A percentile compares a stretch with the other conserved stretches of the same genome.
These are phyloP conservation scores for Macrosoma leucophasiata DNA, from an alignment of 2,888 invertebrate genomes.

Conservation along the genomic window DNA sequence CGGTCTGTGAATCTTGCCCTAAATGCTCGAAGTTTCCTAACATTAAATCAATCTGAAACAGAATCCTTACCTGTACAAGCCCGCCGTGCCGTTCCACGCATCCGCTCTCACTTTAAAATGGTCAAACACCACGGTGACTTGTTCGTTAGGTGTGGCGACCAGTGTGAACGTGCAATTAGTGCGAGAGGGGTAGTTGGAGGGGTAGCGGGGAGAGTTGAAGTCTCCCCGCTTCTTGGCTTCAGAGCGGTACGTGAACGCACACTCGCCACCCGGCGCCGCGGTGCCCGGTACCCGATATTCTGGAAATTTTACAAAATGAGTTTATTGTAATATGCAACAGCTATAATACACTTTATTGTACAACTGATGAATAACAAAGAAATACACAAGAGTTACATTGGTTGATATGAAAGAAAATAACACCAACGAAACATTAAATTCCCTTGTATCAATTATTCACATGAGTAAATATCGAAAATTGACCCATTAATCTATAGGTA, in stretches of 20 bases:
- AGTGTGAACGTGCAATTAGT: slow-evolving; percentile 96
- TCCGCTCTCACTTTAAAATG: slow-evolving; percentile 93
- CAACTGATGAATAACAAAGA: no score
- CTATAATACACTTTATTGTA: no score
- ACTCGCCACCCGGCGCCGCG: slow-evolving; percentile 92
- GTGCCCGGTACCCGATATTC: slow-evolving; percentile 97
- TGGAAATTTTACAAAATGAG: slow-evolving; percentile 36
- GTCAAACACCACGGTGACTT: slow-evolving; percentile 93
- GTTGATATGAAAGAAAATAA: no score
- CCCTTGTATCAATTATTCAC: no score
- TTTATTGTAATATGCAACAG: background rate
- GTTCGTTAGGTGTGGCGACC: slow-evolving; percentile 89
- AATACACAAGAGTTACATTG: no score
- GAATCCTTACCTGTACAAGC: slow-evolving; percentile 62
- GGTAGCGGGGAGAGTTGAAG: slow-evolving; percentile 97
- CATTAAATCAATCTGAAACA: no score
- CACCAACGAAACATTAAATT: no score
- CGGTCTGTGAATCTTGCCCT: no score
- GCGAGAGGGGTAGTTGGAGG: slow-evolving; percentile 96
- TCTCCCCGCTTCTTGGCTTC: slow-evolving; percentile 91
- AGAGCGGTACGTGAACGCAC: slow-evolving; percentile 93
- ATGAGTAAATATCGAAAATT: no score
- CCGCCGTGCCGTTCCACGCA: slow-evolving; percentile 83
- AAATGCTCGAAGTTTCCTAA: no score
- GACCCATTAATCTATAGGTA: no score